These are phyloP conservation scores for Genyomyrus donnyi DNA, from an alignment of 2,113 vertebrate species.

Conservation along the genomic window DNA sequence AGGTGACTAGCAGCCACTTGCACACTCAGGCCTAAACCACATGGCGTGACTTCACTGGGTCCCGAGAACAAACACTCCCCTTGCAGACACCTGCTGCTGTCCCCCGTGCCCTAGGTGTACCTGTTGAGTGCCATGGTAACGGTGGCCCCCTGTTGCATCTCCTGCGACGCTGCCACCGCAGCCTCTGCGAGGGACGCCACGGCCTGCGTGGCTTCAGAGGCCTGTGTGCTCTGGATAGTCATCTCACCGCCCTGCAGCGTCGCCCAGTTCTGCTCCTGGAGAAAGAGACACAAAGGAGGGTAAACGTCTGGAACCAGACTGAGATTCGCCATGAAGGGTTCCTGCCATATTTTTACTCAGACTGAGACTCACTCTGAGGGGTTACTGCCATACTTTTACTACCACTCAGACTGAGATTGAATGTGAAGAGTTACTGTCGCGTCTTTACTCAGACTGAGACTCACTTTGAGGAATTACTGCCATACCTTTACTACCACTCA, in stretches of 20 bases:
- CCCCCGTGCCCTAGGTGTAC: conserved; percentile 45
- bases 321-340: neutral
- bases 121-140: conserved; percentile 99
- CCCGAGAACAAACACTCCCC: neutral
- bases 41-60: neutral
- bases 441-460: too few relatives aligned
- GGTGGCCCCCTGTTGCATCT: conserved; percentile 85
- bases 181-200: conserved; percentile 92
- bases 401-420: neutral
- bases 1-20: neutral
- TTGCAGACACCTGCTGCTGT: neutral
- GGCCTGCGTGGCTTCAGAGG: conserved; percentile 91
- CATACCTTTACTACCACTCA: neutral
- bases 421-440: neutral
- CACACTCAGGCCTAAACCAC: neutral
- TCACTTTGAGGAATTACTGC: neutral
- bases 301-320: neutral
- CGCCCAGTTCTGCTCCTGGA: conserved; percentile 85
- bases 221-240: conserved; percentile 97
- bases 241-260: conserved; percentile 90
- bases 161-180: conserved; percentile 87
- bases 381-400: too few relatives aligned
- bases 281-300: neutral
- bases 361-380: neutral
- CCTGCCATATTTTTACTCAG: neutral